phyloP scores from a whole-genome alignment of 2,888 invertebrate genomes.

The Anorthoa munda region DNA sequence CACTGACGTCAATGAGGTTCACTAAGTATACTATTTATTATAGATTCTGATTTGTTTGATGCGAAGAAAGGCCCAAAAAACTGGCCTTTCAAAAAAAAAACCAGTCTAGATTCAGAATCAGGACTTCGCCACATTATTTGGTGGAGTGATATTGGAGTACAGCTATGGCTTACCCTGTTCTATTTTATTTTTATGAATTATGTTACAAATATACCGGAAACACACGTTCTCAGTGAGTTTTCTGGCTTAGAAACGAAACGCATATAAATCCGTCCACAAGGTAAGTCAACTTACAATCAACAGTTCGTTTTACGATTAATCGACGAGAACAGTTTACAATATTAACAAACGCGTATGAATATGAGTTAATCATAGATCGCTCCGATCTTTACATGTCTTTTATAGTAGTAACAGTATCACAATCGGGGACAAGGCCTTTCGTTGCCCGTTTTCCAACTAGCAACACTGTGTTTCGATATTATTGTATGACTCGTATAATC shows the following conservation, averaged over 20 bases:
- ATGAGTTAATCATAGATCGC: slow-evolving; percentile 57
- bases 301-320: slow-evolving; percentile 20
- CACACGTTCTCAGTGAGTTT: not conserved
- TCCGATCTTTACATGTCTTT: slow-evolving; percentile 63
- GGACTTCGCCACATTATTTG: not conserved
- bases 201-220: not conserved
- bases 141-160: not conserved
- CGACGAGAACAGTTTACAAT: slow-evolving; percentile 39
- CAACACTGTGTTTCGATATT: slow-evolving; percentile 38
- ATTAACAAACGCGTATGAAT: slow-evolving; percentile 35
- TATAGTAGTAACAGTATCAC: slow-evolving; percentile 57
- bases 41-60: not conserved
- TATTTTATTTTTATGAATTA: not conserved
- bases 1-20: too few species aligned
- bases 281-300: slow-evolving; percentile 14
- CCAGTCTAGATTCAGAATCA: not conserved
- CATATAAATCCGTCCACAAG: not conserved
- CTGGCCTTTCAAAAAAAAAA: not conserved
- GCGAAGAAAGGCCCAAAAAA: not conserved
- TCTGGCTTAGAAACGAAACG: not conserved
- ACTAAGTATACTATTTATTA: not conserved
- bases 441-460: slow-evolving; percentile 55
- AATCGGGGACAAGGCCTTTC: slow-evolving; percentile 66
- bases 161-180: too few species aligned
- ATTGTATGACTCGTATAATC: slow-evolving; percentile 30